Base-by-base conservation (phyloP, 2,113 vertebrate genomes). In the Trematomus loennbergii region DNA sequence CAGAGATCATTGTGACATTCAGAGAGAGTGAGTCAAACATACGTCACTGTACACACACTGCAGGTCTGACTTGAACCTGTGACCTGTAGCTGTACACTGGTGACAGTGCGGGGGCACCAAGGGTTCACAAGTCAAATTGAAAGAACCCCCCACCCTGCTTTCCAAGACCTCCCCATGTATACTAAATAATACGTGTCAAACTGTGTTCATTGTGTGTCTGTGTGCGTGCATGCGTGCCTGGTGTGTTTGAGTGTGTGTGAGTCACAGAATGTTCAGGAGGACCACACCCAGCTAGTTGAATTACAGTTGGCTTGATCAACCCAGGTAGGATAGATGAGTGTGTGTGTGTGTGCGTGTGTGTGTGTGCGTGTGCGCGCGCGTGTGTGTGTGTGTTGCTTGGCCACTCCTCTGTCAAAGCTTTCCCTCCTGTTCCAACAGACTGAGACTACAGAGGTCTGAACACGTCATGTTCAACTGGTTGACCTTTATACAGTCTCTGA, bases 401-500 rank as follows among this genome's bases (percentile, higher is more conserved):
- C 61, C 61, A 64, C 61, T 64, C 43, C 61, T 64, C 13, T 64
- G 61, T 46, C 20, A 10, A 12, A 48, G 36, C 36, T 63, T 3
- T 63, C 45, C 18, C n/a, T 64, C 17, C n/a, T 46, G 6, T 46
- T 48, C 46, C 61, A 64, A 46, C 61, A 48, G 43, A 46, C 12
- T 22, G 29, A 29, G 3, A 29, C 29, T 3, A 29, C 29, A 29
- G 29, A 29, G 29, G 29, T 29, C 29, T 3, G 36, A 40, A 40
- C 36, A 40, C 36, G 36, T 40, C 36, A 40, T 40, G 29, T 40
- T 36, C 36, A 36, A 7, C 36, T 36, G 36, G 7, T 36, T 40
- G 7, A 40, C 36, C 36, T 40, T 40, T 29, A 29, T 29, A 29
- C 29, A 40, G 36, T 8, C 36, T 40, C 36, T 40, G 36, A 40